Conservation (phyloP, 2,888 invertebrate species). For the Dastarcus helophoroides region DNA sequence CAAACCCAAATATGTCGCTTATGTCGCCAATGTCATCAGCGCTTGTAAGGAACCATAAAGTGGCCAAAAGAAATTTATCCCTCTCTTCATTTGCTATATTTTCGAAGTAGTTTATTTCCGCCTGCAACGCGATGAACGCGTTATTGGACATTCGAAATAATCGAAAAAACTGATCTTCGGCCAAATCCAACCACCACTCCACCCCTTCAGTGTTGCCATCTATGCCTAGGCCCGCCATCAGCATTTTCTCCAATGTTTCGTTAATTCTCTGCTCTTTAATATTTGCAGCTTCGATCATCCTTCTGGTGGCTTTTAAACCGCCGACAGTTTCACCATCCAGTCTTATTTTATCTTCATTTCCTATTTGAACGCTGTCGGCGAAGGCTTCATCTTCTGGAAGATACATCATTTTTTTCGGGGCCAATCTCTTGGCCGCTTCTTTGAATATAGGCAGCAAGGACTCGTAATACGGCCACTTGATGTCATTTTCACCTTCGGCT, state of each 20-base stretch:
- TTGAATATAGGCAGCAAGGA: neutral
- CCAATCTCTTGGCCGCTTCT: neutral
- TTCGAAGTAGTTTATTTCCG: slow-evolving; percentile 16
- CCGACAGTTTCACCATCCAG: neutral
- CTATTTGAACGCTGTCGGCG: neutral
- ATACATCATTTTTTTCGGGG: neutral
- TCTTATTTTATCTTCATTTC: neutral
- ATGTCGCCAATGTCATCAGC: slow-evolving; percentile 6
- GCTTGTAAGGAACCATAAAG: slow-evolving; percentile 19
- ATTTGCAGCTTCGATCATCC: neutral
- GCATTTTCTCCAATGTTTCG: neutral
- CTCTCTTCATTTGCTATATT: slow-evolving; percentile 12
- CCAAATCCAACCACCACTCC: neutral
- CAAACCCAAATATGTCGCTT: slow-evolving; percentile 8
- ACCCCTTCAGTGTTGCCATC: neutral
- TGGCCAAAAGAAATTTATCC: slow-evolving; percentile 14
- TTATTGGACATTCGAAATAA: slow-evolving; percentile 16
- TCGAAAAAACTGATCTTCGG: neutral
- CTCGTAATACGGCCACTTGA: slow-evolving; percentile 1
- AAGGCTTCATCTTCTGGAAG: neutral
- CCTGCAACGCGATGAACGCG: slow-evolving; percentile 15
- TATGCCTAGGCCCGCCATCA: neutral
- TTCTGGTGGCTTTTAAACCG: slow-evolving; percentile 1
- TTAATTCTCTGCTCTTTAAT: neutral
- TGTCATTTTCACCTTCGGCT: neutral